phyloP scores from a whole-genome alignment of 2,113 vertebrate species.

The Grallaria varia region DNA sequence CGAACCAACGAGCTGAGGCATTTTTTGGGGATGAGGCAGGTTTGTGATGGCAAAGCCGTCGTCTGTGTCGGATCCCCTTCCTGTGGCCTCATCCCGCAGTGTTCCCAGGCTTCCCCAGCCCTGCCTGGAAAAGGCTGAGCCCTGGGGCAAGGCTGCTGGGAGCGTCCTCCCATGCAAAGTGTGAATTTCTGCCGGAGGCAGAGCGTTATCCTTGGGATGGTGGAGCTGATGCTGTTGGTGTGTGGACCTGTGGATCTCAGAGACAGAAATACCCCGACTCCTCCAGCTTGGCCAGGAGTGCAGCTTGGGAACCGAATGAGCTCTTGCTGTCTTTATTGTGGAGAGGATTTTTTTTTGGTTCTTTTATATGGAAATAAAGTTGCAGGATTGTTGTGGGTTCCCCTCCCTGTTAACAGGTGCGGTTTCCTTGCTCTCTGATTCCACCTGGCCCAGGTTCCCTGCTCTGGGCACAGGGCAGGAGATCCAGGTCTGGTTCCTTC shows the following conservation, averaged over 20 bases:
- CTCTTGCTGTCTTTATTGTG: slow-evolving; percentile 7
- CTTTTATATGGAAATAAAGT: slow-evolving; percentile 54
- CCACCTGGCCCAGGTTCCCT: background rate
- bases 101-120: background rate
- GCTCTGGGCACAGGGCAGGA: background rate
- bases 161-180: background rate
- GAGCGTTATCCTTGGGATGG: background rate
- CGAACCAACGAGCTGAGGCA: background rate
- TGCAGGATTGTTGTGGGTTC: background rate
- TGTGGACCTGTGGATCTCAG: background rate
- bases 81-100: background rate
- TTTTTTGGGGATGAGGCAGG: background rate
- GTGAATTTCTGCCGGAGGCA: background rate
- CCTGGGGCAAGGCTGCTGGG: background rate
- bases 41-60: rapidly evolving
- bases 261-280: background rate
- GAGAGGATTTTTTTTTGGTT: background rate
- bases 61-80: background rate
- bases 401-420: background rate
- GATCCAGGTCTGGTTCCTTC: background rate
- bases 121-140: background rate
- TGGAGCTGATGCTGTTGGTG: background rate
- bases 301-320: rapidly evolving
- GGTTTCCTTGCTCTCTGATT: background rate
- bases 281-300: background rate